Base-by-base conservation (phyloP, 1,140 invertebrate species). In the Antheraea pernyi region DNA sequence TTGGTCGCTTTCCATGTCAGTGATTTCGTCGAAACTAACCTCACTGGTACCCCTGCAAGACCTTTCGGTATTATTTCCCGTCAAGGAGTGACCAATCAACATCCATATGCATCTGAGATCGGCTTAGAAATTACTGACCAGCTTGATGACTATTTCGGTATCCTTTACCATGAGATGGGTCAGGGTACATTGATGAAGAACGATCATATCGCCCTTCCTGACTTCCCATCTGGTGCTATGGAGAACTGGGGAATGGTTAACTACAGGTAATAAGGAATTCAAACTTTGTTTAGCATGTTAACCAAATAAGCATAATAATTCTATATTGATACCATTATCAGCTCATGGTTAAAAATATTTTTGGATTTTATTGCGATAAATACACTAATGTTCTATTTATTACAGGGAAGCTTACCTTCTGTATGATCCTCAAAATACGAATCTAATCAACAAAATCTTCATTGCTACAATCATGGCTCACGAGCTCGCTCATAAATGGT, bases 1-100 rank as follows among this genome's bases (percentile, higher is more conserved):
- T 85, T 98, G 0, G 92, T 98, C 8, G 97, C 97, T 6, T 97
- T 98, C 85, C 93, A 97, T 18, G 94, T 98, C 1, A 96, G 96
- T 19, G 96, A 98, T 75, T 98, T 98, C 42, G 77, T 81, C 0
- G 85, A 77, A 3, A 92, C 88, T 0, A 77, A 71, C 65, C 0
- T 16, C 4, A 76, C 82, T 7, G 77, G 75, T 8, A 83, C 80
- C 3, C 53, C 74, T 0, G 68, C 78, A 0, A 94, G 93, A 64
- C 93, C 94, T 0, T 93, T 96, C 59, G 86, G 76, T 59, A 88
- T 92, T 19, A 80, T 92, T 18, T 89, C 88, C 30, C 83, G 90
- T 13, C 78, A 77, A 68, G 88, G 87, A n/a, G 82, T 78, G 7
- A 71, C 19, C 0, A 53, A 79, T 62, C 89, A 91, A 60, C 89